phyloP scores from a whole-genome alignment of 2,888 invertebrate species.

The Dicycla oo region DNA sequence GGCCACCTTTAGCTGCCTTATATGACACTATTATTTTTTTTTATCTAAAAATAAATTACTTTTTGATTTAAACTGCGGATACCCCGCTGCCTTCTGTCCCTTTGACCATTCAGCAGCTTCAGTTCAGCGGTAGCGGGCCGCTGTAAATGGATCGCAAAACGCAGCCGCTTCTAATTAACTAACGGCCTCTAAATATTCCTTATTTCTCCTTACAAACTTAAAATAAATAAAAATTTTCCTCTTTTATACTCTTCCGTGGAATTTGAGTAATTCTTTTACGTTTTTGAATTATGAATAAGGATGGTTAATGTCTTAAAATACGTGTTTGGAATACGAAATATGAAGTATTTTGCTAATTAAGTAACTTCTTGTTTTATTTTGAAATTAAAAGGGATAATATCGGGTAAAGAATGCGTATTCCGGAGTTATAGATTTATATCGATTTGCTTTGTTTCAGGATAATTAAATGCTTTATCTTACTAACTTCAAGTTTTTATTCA shows the following conservation, averaged over 20 bases:
- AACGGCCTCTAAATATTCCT: conserved; percentile 64
- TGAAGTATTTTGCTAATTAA: conserved; percentile 4
- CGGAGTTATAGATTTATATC: not conserved
- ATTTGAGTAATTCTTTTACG: conserved; percentile 37
- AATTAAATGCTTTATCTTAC: not conserved
- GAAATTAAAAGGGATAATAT: not conserved
- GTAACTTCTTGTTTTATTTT: not conserved
- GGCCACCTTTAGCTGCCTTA: too few species aligned
- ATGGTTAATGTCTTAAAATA: conserved; percentile 20
- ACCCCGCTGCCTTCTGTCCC: not conserved
- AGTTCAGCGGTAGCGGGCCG: conserved; percentile 25
- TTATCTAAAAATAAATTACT: too few species aligned
- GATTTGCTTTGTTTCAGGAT: not conserved
- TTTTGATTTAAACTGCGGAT: not conserved
- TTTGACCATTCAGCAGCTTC: conserved; percentile 37
- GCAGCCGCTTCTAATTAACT: conserved; percentile 72
- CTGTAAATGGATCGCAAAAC: conserved; percentile 69
- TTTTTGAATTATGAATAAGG: conserved; percentile 42
- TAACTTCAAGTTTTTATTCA: not conserved
- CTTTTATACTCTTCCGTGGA: conserved; percentile 27
- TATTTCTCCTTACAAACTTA: conserved; percentile 36
- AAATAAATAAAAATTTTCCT: conserved; percentile 57
- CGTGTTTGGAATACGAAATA: conserved; percentile 17
- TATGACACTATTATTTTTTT: too few species aligned
- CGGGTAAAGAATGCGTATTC: not conserved